A percentile compares a stretch with the other conserved stretches of the same genome.
These are phyloP conservation scores for Pyxicephalus adspersus DNA, from an alignment of 2,113 vertebrate genomes.

Conservation along the genomic window DNA sequence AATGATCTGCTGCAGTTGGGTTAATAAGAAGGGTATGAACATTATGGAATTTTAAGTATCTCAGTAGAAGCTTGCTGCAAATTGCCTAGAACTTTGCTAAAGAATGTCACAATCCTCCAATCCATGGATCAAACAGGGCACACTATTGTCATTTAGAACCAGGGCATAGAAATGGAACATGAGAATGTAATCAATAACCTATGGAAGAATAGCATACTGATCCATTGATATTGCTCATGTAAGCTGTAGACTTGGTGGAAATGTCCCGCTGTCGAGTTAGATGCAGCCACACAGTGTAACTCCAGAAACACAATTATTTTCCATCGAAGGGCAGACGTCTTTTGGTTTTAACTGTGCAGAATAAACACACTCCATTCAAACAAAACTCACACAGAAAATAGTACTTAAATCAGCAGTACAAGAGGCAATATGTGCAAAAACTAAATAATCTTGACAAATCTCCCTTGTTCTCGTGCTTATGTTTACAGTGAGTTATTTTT, in stretches of 20 bases:
- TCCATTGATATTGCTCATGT: too few species aligned
- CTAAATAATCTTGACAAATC: background rate
- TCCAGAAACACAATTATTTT: background rate
- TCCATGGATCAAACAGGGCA: too few species aligned
- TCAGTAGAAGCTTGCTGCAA: too few species aligned
- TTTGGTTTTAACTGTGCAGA: conserved; percentile 42
- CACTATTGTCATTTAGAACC: too few species aligned
- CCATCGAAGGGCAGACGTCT: background rate
- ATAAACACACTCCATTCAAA: conserved; percentile 48
- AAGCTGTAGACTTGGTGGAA: conserved; percentile 21
- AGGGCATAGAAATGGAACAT: too few species aligned
- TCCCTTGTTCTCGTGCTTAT: background rate
- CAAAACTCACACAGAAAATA: conserved; percentile 67
- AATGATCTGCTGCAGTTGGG: too few species aligned
- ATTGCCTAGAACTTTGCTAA: too few species aligned
- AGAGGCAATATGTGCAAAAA: background rate
- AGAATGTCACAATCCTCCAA: too few species aligned
- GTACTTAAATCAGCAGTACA: conserved; percentile 42
- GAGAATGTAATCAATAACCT: too few species aligned
- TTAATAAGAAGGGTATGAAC: too few species aligned
- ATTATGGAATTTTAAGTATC: too few species aligned
- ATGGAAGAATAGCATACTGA: too few species aligned
- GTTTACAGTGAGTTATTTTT: background rate
- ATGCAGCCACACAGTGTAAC: conserved; percentile 18
- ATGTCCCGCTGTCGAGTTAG: background rate